These are phyloP conservation scores for Lacanobia wlatinum DNA, from an alignment of 2,888 invertebrate genomes.

Conservation along the genomic window DNA sequence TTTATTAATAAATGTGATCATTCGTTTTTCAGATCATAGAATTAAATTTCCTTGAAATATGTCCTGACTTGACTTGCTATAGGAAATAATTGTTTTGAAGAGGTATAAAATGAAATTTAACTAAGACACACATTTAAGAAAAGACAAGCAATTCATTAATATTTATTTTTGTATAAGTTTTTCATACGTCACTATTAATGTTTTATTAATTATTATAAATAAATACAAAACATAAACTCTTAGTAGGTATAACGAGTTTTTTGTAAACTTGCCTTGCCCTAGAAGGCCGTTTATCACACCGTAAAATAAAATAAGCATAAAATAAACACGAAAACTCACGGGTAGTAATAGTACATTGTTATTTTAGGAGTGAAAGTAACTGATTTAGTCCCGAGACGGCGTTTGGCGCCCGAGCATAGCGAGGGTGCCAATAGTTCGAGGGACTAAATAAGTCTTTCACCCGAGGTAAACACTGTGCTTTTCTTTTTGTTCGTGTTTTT, in stretches of 20 bases:
- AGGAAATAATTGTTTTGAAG: neutral
- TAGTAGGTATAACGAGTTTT: constrained; percentile 15
- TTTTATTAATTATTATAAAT: no score
- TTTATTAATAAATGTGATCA: neutral
- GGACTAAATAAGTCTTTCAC: no score
- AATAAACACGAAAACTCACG: neutral
- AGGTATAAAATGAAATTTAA: neutral
- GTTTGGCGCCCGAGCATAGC: no score
- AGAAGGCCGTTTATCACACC: constrained; percentile 19
- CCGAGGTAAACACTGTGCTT: no score
- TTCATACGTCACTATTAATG: neutral
- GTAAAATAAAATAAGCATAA: neutral
- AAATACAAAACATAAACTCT: constrained; percentile 3
- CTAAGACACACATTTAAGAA: neutral
- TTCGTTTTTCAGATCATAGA: neutral
- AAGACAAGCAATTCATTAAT: neutral
- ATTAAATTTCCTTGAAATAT: neutral
- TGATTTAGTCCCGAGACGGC: no score
- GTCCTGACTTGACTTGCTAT: neutral
- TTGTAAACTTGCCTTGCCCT: constrained; percentile 13
- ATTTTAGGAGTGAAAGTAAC: no score
- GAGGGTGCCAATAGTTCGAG: no score
- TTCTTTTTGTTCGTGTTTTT: no score
- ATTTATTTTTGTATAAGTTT: neutral
- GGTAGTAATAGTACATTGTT: no score